phyloP scores from a whole-genome alignment of 2,888 invertebrate species.

The Nomada lathburiana region DNA sequence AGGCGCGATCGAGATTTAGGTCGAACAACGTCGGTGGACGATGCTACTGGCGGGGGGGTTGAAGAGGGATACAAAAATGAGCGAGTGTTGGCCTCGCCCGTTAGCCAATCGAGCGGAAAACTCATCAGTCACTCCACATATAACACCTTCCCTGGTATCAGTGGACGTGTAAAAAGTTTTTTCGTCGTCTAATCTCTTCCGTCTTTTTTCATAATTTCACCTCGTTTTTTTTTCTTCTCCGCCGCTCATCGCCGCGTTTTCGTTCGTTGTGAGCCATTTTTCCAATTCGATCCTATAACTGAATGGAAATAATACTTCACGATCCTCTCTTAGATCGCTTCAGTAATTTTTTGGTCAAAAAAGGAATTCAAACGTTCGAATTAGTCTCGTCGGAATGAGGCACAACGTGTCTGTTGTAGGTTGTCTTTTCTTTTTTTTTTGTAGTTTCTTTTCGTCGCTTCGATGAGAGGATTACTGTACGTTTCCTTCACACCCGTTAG shows the following conservation, averaged over 20 bases:
- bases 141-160: constrained; percentile 62
- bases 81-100: constrained; percentile 61
- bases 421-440: not conserved
- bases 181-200: constrained; percentile 66
- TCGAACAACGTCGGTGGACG: constrained; percentile 54
- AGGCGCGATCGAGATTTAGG: constrained; percentile 55
- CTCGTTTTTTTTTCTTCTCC: not conserved
- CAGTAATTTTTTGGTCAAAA: not conserved
- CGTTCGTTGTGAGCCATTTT: constrained; percentile 22
- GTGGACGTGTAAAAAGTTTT: constrained; percentile 65
- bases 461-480: constrained; percentile 43
- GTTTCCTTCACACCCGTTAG: constrained; percentile 56
- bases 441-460: constrained; percentile 1
- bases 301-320: not conserved
- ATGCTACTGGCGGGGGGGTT: constrained; percentile 14
- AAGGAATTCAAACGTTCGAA: not conserved
- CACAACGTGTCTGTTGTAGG: constrained; percentile 44
- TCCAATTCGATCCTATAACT: constrained; percentile 19
- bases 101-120: constrained; percentile 77
- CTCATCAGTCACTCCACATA: constrained; percentile 73
- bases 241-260: constrained; percentile 11
- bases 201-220: constrained; percentile 28
- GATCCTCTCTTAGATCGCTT: not conserved
- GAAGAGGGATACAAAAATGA: constrained; percentile 63
- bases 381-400: not conserved